Conservation (phyloP, 2,113 vertebrate genomes). For the Ophiodon elongatus region DNA sequence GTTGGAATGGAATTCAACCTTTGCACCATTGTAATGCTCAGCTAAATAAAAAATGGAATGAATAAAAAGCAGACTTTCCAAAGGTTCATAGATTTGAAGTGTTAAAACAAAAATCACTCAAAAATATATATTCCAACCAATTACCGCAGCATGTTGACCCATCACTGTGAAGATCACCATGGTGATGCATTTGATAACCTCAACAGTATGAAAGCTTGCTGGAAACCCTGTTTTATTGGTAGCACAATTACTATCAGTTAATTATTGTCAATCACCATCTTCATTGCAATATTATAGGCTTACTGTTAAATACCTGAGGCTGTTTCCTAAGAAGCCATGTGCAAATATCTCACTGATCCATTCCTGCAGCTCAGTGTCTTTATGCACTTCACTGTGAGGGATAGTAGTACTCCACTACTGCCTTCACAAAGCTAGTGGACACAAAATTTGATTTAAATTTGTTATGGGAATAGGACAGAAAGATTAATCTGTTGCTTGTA, state of each 20-base stretch:
- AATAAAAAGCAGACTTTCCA: background rate
- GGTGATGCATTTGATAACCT: constrained; percentile 75
- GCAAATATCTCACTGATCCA: constrained; percentile 87
- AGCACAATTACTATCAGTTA: background rate
- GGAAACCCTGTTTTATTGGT: constrained; percentile 69
- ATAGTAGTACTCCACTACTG: constrained; percentile 67
- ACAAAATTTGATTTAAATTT: background rate
- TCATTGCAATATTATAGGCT: constrained; percentile 7
- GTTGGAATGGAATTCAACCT: background rate
- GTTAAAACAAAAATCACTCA: background rate
- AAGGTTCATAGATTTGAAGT: background rate
- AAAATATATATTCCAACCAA: background rate
- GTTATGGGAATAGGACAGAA: background rate
- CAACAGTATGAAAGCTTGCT: constrained; percentile 30
- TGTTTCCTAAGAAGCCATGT: constrained; percentile 79
- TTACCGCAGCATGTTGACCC: constrained; percentile 74
- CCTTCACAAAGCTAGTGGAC: constrained; percentile 78
- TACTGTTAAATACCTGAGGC: constrained; percentile 55
- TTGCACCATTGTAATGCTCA: background rate
- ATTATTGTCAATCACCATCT: background rate
- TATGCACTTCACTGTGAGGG: constrained; percentile 48
- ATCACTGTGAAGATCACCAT: constrained; percentile 78
- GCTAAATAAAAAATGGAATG: background rate
- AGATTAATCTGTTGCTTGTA: no score
- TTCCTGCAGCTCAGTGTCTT: constrained; percentile 85